These are phyloP conservation scores for Dorcus parallelipipedus DNA, from an alignment of 2,888 invertebrate genomes.

Conservation along the genomic window DNA sequence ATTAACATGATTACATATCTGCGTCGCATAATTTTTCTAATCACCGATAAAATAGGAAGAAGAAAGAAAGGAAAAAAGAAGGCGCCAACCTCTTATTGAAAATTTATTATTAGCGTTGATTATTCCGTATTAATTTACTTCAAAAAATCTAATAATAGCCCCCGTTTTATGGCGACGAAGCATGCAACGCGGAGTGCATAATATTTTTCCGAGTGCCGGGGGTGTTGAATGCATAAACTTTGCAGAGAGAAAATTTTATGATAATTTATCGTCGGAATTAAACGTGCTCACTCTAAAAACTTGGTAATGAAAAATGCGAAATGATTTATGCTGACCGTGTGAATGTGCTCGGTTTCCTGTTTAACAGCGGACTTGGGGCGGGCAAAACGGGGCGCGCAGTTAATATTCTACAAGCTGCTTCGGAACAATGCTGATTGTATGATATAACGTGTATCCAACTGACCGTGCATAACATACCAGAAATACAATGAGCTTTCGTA, in stretches of 20 bases:
- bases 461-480: slow-evolving; percentile 8
- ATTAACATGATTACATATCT: too few relatives aligned
- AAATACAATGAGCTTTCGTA: slow-evolving; percentile 7
- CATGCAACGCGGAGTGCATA: too few relatives aligned
- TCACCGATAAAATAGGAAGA: too few relatives aligned
- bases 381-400: background rate
- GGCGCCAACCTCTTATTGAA: background rate
- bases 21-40: too few relatives aligned
- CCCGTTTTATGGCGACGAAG: too few relatives aligned
- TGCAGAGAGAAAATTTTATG: too few relatives aligned
- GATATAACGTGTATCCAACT: slow-evolving; percentile 12
- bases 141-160: background rate
- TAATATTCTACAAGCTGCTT: slow-evolving; percentile 5
- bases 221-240: too few relatives aligned
- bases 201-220: too few relatives aligned
- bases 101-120: background rate
- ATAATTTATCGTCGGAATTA: background rate
- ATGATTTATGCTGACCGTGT: background rate
- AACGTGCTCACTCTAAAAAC: background rate
- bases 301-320: background rate
- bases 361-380: too few relatives aligned
- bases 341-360: background rate
- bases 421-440: slow-evolving; percentile 12
- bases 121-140: background rate
- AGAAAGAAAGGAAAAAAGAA: too few relatives aligned